A percentile compares a stretch with the other conserved stretches of the same genome.
Conservation (phyloP, 2,113 vertebrate genomes). For the Choloepus hoffmanni region DNA sequence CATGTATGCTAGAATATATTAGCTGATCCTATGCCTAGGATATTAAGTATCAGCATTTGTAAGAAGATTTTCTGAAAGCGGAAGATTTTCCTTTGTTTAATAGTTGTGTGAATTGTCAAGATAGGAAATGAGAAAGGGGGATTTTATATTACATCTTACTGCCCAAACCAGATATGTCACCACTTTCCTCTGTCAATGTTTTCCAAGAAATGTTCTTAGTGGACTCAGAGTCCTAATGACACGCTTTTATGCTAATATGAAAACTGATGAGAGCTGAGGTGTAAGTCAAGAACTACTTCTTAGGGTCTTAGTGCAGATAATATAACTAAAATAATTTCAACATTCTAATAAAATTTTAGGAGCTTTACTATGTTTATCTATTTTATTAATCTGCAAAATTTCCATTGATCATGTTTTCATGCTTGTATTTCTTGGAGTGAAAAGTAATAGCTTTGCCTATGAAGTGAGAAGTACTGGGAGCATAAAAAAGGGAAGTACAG, state of each 20-base stretch:
- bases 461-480: rapidly evolving
- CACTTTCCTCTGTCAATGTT: neutral
- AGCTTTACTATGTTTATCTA: neutral
- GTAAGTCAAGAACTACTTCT: conserved; percentile 29
- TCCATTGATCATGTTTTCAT: neutral
- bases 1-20: conserved; percentile 59
- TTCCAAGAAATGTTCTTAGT: conserved; percentile 35
- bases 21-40: conserved; percentile 66
- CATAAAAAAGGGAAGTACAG: neutral
- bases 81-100: conserved; percentile 68
- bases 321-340: neutral
- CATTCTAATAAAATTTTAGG: neutral
- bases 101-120: conserved; percentile 68
- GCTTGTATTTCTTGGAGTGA: neutral
- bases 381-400: neutral
- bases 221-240: conserved; percentile 40
- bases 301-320: conserved; percentile 1
- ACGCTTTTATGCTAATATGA: conserved; percentile 32
- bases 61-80: conserved; percentile 79
- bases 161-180: conserved; percentile 28
- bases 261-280: conserved; percentile 1
- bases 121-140: conserved; percentile 49
- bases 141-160: conserved; percentile 49
- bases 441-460: neutral
- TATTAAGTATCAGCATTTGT: conserved; percentile 68